Percentiles rank a stretch among this genome's conserved stretches.
These are phyloP conservation scores for Cydia pomonella DNA, from an alignment of 1,140 invertebrate genomes.

Conservation along the genomic window DNA sequence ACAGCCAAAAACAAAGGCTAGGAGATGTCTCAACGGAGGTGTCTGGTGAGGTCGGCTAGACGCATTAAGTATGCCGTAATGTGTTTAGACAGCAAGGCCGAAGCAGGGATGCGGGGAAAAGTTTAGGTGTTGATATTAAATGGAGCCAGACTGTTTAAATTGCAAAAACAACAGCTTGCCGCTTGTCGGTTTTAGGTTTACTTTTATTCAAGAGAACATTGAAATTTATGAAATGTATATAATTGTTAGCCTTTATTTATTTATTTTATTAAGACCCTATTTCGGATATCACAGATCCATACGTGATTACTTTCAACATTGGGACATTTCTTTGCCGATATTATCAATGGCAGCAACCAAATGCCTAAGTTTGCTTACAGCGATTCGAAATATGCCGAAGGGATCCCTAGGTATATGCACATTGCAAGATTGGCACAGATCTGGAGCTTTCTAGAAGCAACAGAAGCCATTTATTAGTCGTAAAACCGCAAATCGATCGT, in stretches of 20 bases:
- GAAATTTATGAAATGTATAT: too few relatives aligned
- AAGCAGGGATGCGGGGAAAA: background rate
- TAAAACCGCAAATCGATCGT: constrained; percentile 12
- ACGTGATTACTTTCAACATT: too few relatives aligned
- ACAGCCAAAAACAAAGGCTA: too few relatives aligned
- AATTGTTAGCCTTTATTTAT: too few relatives aligned
- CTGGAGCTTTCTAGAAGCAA: background rate
- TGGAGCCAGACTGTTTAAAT: constrained; percentile 17
- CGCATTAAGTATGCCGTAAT: constrained; percentile 41
- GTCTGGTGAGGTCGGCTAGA: constrained; percentile 46
- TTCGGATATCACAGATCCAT: too few relatives aligned
- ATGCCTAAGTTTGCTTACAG: background rate
- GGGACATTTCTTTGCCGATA: background rate
- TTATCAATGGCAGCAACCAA: background rate
- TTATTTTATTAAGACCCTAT: too few relatives aligned
- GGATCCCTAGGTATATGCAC: too few relatives aligned
- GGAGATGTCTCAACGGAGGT: background rate
- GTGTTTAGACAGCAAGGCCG: constrained; percentile 23
- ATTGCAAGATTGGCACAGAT: background rate
- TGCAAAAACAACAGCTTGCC: background rate
- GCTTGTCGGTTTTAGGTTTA: too few relatives aligned
- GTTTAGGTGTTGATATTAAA: constrained; percentile 23
- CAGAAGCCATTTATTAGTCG: background rate
- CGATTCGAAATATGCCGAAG: background rate
- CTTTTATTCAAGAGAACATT: too few relatives aligned